phyloP scores from a whole-genome alignment of 2,888 invertebrate genomes.

The Brachypalpus laphriformis region DNA sequence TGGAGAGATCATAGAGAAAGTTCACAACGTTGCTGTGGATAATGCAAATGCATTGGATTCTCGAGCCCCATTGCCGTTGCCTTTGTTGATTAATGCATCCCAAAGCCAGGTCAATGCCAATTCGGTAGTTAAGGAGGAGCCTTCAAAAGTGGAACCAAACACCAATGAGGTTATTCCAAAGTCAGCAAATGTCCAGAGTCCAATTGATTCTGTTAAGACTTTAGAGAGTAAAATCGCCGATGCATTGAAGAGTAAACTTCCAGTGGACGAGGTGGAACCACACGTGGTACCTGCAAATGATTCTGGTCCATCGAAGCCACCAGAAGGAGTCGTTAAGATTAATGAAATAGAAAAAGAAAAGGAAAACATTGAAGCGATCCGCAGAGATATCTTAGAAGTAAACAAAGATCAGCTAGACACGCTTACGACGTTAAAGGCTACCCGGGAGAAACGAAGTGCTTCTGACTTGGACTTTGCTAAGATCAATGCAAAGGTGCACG shows the following conservation, averaged over 20 bases:
- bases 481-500: slow-evolving; percentile 43
- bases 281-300: slow-evolving; percentile 9
- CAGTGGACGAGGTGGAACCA: slow-evolving; percentile 41
- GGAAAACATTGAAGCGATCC: slow-evolving; percentile 79
- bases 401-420: slow-evolving; percentile 60
- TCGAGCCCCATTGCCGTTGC: slow-evolving; percentile 79
- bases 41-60: slow-evolving; percentile 42
- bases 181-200: slow-evolving; percentile 45
- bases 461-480: slow-evolving; percentile 49
- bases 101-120: slow-evolving; percentile 74
- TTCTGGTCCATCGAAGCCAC: slow-evolving; percentile 4
- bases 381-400: slow-evolving; percentile 79
- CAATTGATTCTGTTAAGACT: neutral
- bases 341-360: slow-evolving; percentile 38
- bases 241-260: slow-evolving; percentile 36
- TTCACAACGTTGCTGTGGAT: slow-evolving; percentile 34
- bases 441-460: slow-evolving; percentile 68
- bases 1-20: slow-evolving; percentile 76
- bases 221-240: neutral
- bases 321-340: neutral
- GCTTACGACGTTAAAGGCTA: slow-evolving; percentile 32
- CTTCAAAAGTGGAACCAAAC: neutral
- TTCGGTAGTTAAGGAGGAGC: neutral
- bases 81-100: slow-evolving; percentile 78
- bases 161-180: slow-evolving; percentile 3